These are phyloP conservation scores for Fistularia commersonii DNA, from an alignment of 2,797 vertebrate genomes.

Conservation along the genomic window DNA sequence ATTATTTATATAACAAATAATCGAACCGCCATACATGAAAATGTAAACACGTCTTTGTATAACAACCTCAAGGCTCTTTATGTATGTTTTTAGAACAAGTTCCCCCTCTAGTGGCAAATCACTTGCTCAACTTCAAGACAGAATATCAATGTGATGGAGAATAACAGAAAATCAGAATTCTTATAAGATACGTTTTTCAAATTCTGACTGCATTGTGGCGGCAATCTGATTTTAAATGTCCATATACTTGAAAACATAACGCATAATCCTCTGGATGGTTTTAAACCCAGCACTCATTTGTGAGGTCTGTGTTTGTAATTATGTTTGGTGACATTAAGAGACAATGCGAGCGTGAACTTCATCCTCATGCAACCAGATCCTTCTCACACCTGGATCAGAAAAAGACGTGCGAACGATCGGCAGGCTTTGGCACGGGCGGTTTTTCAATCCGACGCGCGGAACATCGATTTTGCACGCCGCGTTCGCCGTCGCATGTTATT, in stretches of 20 bases:
- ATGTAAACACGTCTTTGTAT: no score
- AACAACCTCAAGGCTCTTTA: background rate
- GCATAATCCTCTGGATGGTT: no score
- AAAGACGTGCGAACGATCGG: conserved; percentile 17
- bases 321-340: conserved; percentile 10
- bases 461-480: conserved; percentile 42
- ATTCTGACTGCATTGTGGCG: no score
- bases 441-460: conserved; percentile 23
- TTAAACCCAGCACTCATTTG: background rate
- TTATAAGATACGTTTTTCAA: no score
- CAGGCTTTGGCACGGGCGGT: conserved; percentile 12
- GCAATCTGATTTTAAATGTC: no score
- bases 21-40: no score
- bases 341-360: background rate
- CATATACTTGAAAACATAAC: no score
- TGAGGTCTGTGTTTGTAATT: conserved; percentile 11
- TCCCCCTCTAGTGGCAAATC: conserved; percentile 45
- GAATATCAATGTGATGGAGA: no score
- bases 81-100: conserved; percentile 11
- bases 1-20: no score
- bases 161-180: no score
- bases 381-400: conserved; percentile 31
- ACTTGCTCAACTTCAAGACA: background rate
- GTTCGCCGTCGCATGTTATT: conserved; percentile 42
- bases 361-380: conserved; percentile 44